These are phyloP conservation scores for Epizoanthus scotinus DNA, from an alignment of 92 coral and sea anemone species.

Conservation along the genomic window DNA sequence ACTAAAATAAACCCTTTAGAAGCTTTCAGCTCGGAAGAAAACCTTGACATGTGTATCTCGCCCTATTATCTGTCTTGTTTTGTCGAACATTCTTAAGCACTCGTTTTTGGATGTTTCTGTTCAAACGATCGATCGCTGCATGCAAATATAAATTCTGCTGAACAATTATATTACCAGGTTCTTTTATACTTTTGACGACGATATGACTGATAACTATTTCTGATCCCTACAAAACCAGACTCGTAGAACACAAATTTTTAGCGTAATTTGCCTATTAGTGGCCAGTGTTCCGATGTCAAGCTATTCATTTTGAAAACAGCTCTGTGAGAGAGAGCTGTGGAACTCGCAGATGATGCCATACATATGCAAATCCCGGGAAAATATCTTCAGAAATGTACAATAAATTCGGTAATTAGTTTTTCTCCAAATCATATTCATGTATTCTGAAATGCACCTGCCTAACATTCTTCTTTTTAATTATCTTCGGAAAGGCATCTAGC, in stretches of 20 bases:
- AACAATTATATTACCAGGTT: not conserved
- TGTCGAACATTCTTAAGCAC: conserved; percentile 36
- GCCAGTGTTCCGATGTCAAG: conserved; percentile 36
- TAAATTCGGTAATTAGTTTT: conserved; percentile 74
- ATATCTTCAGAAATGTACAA: conserved; percentile 82
- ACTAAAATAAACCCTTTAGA: not conserved
- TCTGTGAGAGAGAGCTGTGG: conserved; percentile 37
- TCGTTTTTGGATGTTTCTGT: not conserved
- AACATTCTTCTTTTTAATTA: conserved; percentile 47
- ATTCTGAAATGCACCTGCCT: conserved; percentile 73
- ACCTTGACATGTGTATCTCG: not conserved
- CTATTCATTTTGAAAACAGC: conserved; percentile 36
- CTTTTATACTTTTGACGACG: not conserved
- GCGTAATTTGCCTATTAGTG: conserved; percentile 16
- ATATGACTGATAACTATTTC: not conserved
- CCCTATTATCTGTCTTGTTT: not conserved
- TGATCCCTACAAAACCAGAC: not conserved
- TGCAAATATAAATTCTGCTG: conserved; percentile 16
- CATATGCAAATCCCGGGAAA: conserved; percentile 72
- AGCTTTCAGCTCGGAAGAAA: not conserved
- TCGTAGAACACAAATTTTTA: conserved; percentile 20
- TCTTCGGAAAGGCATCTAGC: conserved; percentile 41
- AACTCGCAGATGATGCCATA: conserved; percentile 71
- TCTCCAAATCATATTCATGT: conserved; percentile 67
- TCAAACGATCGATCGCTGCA: conserved; percentile 10